Base-by-base conservation (phyloP, 2,888 invertebrate genomes). In the Podotricha telesiphe region DNA sequence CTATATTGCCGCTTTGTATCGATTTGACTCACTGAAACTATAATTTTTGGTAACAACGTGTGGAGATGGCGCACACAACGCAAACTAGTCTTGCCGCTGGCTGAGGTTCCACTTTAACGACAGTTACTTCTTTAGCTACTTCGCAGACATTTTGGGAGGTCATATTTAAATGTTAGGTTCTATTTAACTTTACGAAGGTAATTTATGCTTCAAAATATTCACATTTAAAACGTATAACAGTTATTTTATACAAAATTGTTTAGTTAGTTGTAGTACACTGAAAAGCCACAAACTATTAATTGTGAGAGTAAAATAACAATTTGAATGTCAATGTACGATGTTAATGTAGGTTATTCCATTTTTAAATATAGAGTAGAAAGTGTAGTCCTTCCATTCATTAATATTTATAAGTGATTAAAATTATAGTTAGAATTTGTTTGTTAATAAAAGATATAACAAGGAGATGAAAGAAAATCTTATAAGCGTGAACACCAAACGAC, bases 1-100 rank as follows among this genome's bases (percentile, higher is more conserved):
- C 75, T 76, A 77, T 81, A 83, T 84, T 85, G 84, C 83, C 80
- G 83, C 80, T 81, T 77, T 83, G 81, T 86, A 89, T 90, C 85
- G 90, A 90, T 88, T 89, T 85, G 82, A 86, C 82, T 88, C 82
- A 85, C 82, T 84, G 80, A 84, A 85, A 83, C 82, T 86, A 72
- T 74, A 73, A 74, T 74, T 74, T 72, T 73, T 73, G 74, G 74
- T 70, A 70, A 69, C 70, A 71, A 73, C 73, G 71, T 73, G 71
- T 69, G 71, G 70, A 62, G 69, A 73, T 68, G 73, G 71, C 68
- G 67, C 64, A 62, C 70, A 72, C 69, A 71, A 69, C 68, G 68
- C 69, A 58, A 69, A 65, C 47, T 67, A 53, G 55, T 72, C 67
- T 61, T 59, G 66, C 20, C 48, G 53, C 20, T 64, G 47, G 63